Base-by-base conservation (phyloP, 2,797 vertebrate genomes). In the Simalia tracyae region DNA sequence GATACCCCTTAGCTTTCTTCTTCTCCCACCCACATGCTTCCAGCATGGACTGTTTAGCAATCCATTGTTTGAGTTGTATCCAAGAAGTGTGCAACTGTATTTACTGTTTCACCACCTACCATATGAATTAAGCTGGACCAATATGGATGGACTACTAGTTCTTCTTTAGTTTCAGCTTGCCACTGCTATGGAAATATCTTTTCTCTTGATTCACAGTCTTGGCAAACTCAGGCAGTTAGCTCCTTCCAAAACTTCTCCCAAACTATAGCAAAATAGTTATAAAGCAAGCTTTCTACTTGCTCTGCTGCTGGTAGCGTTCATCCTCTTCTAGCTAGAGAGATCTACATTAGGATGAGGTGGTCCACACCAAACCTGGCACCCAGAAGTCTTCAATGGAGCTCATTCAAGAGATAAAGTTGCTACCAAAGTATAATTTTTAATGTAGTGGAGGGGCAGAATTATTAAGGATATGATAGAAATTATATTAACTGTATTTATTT, bases 71-170 rank as follows among this genome's bases (percentile, higher is more conserved):
- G 84, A 90, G 91, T 89, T 17, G 15, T 89, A 81, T 92, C 93
- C 36, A 86, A 93, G 91, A 94, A 94, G 94, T 95, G 89, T 91
- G 92, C 72, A 92, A 91, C 94, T 95, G 91, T 95, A 93, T 96
- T 95, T 97, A 95, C 95, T 95, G 95, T 92, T 95, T 93, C 87
- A 93, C 42, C 24, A 64, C 88, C 84, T 86, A 94, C 96, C 97
- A 94, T 97, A 89, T 22, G 94, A 61, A 93, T 92, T 91, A 90
- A 88, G 84, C 95, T 96, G 95, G 95, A 92, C 94, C 94, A 85
- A 90, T 95, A 86, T 0, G 17, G 76, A 88, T 89, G 93, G 84
- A 50, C 42, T 85, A 61, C 92, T 17, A 63, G 57, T 64, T 64
- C 22, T 94, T 76, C 90, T 94, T 95, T 81, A 19, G 63, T 94